A percentile compares a stretch with the other conserved stretches of the same genome.
Evolutionary conservation across 2,888 invertebrate species (phyloP).

Genomic region (Leptinotarsa rubiginosa): DNA sequence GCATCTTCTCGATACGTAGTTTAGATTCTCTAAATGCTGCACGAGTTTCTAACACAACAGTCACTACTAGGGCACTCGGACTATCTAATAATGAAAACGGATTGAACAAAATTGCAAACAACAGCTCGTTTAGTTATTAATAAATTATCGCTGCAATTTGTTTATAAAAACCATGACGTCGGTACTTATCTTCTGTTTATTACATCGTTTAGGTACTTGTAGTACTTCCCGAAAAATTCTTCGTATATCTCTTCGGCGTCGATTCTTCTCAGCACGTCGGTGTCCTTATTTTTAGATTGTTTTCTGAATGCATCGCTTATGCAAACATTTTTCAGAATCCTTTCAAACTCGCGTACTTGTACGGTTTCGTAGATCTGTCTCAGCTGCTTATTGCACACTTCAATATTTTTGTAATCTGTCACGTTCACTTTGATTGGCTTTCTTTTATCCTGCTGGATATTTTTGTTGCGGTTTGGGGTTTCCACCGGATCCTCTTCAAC

Average conservation of each 20-base stretch:
- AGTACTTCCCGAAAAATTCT: conserved; percentile 70
- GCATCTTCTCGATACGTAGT: conserved; percentile 49
- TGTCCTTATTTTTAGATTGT: conserved; percentile 65
- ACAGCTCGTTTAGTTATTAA: conserved; percentile 40
- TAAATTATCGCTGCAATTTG: conserved; percentile 41
- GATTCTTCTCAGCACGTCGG: conserved; percentile 64
- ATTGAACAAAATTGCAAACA: conserved; percentile 36
- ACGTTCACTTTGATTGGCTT: conserved; percentile 54
- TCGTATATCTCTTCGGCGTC: conserved; percentile 67
- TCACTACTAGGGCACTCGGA: conserved; percentile 34
- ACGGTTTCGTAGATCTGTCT: conserved; percentile 72
- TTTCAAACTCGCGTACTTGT: conserved; percentile 72
- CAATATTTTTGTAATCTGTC: conserved; percentile 57
- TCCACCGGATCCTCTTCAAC: conserved; percentile 25
- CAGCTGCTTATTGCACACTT: conserved; percentile 58
- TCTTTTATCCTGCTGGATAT: conserved; percentile 19
- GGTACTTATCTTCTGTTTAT: conserved; percentile 37
- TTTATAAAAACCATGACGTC: conserved; percentile 40
- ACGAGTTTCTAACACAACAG: conserved; percentile 28
- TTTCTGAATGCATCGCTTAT: conserved; percentile 63
- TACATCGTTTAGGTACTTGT: conserved; percentile 61
- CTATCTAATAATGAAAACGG: conserved; percentile 15
- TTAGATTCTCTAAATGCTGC: conserved; percentile 24
- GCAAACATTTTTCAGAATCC: conserved; percentile 68
- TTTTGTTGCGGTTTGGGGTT: conserved; percentile 8